Evolutionary conservation across 2,797 vertebrate species (phyloP).

Genomic region (Gorsachius magnificus): DNA sequence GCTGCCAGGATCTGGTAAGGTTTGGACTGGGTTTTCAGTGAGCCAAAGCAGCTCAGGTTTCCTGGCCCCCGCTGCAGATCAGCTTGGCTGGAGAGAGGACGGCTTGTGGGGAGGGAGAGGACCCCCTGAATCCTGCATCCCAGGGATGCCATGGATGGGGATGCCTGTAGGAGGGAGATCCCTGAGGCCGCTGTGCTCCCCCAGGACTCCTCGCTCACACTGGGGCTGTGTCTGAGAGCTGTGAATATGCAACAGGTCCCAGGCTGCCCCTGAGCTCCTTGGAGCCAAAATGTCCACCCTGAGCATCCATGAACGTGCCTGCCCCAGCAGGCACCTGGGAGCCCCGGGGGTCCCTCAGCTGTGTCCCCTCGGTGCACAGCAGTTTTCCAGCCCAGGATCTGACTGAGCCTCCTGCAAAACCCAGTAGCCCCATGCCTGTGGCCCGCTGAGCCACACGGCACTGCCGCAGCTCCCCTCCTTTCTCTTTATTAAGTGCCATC

Average conservation of each 20-base stretch:
- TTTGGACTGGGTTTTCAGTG: background rate
- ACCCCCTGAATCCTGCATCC: background rate
- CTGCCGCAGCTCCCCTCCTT: fast-evolving
- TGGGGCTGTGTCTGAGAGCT: background rate
- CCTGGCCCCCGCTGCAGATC: background rate
- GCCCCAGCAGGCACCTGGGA: background rate
- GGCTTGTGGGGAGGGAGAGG: fast-evolving
- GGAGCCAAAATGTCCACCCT: background rate
- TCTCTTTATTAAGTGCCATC: background rate
- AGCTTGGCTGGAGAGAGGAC: background rate
- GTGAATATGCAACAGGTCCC: background rate
- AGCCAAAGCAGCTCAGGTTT: background rate
- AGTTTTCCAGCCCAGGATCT: background rate
- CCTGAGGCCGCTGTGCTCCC: fast-evolving
- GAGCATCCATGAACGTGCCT: fast-evolving
- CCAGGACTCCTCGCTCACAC: fast-evolving
- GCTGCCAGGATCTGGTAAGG: background rate
- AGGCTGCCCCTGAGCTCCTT: background rate
- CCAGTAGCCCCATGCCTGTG: fast-evolving
- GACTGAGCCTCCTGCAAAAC: background rate
- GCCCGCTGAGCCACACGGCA: fast-evolving
- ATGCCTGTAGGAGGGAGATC: background rate
- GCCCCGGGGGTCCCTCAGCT: fast-evolving
- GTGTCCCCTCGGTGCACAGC: fast-evolving
- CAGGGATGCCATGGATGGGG: fast-evolving